Evolutionary conservation across 2,113 vertebrate species (phyloP), one percentile per base, ranked within the genome.

Genomic region (Laterallus jamaicensis): DNA sequence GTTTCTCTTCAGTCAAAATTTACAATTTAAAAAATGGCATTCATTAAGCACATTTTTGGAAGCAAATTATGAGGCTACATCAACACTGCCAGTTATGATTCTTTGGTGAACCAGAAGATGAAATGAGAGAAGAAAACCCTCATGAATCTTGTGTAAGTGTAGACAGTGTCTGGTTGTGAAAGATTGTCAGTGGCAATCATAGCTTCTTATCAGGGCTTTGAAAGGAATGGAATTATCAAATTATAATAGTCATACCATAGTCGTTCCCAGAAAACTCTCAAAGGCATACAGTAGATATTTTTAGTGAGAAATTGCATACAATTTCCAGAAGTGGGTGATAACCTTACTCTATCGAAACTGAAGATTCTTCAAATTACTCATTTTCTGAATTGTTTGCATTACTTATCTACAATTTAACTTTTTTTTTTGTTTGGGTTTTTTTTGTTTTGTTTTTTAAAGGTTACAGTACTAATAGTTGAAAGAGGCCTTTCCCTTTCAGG

Each of bases 1-100:
- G 39, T 74, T 79, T 70, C 31, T 64, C 9, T 73, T 78, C 66
- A 56, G 70, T 82, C 3, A 71, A 91, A 95, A 87, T 62, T 47
- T 58, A 29, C 12, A 12, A 15, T 35, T 22, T 17, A 0, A 1
- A 14, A 90, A 90, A 60, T 9, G 6, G 11, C 29, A 11, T 88
- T 93, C 25, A 78, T 95, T 92, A 93, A 59, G 14, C 31, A 52
- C 64, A 91, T 91, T 96, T 95, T 94, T 90, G 69, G 60, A 78
- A 93, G 79, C 29, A 82, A 85, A 64, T 82, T 39, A 31, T 63
- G n/a, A 89, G 58, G 64, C 80, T 95, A 64, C 35, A 79, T 81
- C 49, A 93, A 68, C 81, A 40, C 40, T 89, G 37, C 39, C 66
- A 87, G 83, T 79, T 92, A 74, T 11, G 59, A 80, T 81, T 88